Percentiles rank a stretch among this genome's conserved stretches.
These are phyloP conservation scores for Otocyon megalotis DNA, from an alignment of 2,113 vertebrate species.

Conservation along the genomic window DNA sequence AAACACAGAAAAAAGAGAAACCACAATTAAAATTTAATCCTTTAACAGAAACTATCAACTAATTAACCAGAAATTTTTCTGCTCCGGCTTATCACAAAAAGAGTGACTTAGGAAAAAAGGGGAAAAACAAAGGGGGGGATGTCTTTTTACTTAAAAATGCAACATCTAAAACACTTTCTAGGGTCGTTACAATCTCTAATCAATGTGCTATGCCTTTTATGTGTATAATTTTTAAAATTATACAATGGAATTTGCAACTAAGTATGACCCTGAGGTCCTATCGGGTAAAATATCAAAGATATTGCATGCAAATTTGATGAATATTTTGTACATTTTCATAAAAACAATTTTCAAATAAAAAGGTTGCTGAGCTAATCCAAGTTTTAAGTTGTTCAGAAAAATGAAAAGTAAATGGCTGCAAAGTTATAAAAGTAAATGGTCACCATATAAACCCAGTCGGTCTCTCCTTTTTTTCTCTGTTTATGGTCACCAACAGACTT, in stretches of 20 bases:
- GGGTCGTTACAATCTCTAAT: neutral
- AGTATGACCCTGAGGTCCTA: neutral
- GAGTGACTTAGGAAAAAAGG: neutral
- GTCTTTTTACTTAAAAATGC: slow-evolving; percentile 2
- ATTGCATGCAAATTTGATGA: neutral
- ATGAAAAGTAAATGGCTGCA: neutral
- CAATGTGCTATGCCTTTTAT: neutral
- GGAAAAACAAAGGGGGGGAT: neutral
- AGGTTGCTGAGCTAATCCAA: neutral
- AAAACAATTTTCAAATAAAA: slow-evolving; percentile 23
- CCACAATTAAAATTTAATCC: neutral
- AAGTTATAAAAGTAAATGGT: neutral
- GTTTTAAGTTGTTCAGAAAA: slow-evolving; percentile 20
- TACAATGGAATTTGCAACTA: neutral
- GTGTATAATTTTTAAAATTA: neutral
- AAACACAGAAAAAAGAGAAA: neutral
- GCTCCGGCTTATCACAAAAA: neutral
- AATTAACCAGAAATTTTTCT: neutral
- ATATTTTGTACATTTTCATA: slow-evolving; percentile 30
- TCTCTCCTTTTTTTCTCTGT: neutral
- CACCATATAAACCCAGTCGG: neutral
- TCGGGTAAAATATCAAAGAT: neutral
- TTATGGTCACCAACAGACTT: neutral
- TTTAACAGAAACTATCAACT: neutral
- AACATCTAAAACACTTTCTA: slow-evolving; percentile 11